Evolutionary conservation across 2,797 vertebrate genomes (phyloP), one percentile per base, ranked within the genome.

Genomic region (Takifugu rubripes): DNA sequence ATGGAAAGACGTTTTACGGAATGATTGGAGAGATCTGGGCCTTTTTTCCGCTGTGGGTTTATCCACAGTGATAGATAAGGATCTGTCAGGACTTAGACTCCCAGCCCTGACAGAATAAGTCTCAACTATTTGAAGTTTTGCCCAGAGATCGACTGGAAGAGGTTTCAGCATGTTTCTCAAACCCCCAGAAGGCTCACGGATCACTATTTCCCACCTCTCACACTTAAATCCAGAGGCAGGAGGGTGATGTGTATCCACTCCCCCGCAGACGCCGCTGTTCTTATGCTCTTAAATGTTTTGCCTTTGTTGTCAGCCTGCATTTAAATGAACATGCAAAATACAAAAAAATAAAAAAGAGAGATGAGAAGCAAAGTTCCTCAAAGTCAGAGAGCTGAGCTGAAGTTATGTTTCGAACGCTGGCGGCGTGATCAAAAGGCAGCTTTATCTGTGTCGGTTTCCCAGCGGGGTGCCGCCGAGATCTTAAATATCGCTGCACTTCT

Each of bases 381-480:
- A 72, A 47, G 52, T 21, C 7, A 54, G 46, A 71, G 48, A 66
- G 61, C 64, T 74, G 54, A 77, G 63, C 67, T 5, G 4, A 54
- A 58, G 48, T 50, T 27, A 66, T 16, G 31, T 64, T 74, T 81
- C 5, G 64, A 46, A 63, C 54, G 25, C 58, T 24, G 15, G 17
- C 24, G 29, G 26, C 27, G 25, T 66, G 31, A 78, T 75, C 49
- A 25, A 49, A 68, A 49, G 56, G 44, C 40, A 10, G 52, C 59
- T 54, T 70, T 48, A 72, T 72, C 61, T 67, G 52, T 47, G 31
- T 74, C 54, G 51, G 52, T 72, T 56, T 72, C 51, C 40, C 65
- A 52, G 33, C 26, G 57, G 59, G 54, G 49, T 59, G 60, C 46
- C 42, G 46, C 48, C 57, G 16, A 56, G 53, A 74, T 70, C 40